Evolutionary conservation across 2,888 invertebrate genomes (phyloP).

Genomic region (Melieria crassipennis): DNA sequence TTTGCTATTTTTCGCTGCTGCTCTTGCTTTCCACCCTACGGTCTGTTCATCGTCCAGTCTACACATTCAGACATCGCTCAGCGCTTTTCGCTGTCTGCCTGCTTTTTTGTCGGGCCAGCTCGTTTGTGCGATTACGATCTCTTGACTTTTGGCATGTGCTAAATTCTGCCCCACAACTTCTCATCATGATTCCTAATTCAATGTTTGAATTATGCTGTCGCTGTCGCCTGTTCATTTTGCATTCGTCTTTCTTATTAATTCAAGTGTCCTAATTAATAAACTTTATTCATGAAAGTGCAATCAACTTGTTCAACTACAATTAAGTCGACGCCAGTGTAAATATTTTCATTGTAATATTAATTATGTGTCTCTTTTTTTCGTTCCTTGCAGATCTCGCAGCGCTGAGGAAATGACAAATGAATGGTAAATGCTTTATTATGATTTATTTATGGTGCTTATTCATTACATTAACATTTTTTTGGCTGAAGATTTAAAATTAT

Average conservation of each 20-base stretch:
- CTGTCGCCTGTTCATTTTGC: conserved; percentile 8
- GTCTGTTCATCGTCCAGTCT: not conserved
- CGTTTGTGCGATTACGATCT: conserved; percentile 26
- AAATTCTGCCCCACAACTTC: conserved; percentile 25
- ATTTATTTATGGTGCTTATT: no score
- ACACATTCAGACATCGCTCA: conserved; percentile 5
- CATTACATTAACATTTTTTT: no score
- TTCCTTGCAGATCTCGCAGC: no score
- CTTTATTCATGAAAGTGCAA: conserved; percentile 4
- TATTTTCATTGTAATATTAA: no score
- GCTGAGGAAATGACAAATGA: no score
- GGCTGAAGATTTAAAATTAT: no score
- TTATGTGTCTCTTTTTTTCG: no score
- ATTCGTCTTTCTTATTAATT: conserved; percentile 1
- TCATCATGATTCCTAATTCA: conserved; percentile 10
- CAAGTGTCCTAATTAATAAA: not conserved
- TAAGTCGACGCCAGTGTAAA: no score
- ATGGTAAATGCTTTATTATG: no score
- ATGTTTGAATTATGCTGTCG: conserved; percentile 10
- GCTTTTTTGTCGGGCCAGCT: conserved; percentile 1
- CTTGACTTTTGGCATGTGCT: conserved; percentile 34
- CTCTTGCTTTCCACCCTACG: not conserved
- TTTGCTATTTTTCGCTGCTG: not conserved
- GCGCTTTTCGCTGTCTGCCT: conserved; percentile 2
- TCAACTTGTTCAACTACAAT: no score